Percentiles rank a stretch among this genome's conserved stretches.
Conservation (phyloP, 1,140 invertebrate genomes). For the Meloidogyne floridensis region DNA sequence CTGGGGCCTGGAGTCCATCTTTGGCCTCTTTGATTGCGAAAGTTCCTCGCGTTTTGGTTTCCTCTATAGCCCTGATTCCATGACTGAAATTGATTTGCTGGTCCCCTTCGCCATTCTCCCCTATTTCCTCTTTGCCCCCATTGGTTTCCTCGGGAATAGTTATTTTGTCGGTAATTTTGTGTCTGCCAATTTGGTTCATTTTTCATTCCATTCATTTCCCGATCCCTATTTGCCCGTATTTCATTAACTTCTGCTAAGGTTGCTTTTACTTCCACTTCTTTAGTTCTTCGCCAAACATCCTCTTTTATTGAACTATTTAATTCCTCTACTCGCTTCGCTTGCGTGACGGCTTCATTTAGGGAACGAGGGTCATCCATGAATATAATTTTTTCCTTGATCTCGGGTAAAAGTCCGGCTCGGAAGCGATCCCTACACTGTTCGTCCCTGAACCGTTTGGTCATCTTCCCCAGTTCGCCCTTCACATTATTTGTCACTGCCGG, state of each 20-base stretch:
- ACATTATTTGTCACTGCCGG: neutral
- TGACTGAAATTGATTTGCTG: too few relatives aligned
- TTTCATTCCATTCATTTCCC: too few relatives aligned
- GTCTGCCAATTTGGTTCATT: too few relatives aligned
- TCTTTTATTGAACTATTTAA: neutral
- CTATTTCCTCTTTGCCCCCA: too few relatives aligned
- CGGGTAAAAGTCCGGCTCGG: neutral
- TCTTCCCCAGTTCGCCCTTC: neutral
- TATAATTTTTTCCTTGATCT: neutral
- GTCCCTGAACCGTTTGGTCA: neutral
- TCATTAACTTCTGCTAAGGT: neutral
- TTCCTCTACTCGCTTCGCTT: conserved; percentile 2
- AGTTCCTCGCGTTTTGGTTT: too few relatives aligned
- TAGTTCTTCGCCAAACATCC: neutral
- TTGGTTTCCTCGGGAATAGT: too few relatives aligned
- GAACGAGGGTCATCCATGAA: neutral
- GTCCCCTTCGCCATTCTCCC: too few relatives aligned
- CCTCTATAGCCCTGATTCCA: too few relatives aligned
- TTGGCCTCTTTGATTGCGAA: neutral
- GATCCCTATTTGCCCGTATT: neutral
- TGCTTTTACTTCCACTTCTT: neutral
- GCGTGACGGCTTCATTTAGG: neutral
- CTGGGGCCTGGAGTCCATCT: neutral
- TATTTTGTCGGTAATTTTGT: too few relatives aligned
- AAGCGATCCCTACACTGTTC: neutral